These are phyloP conservation scores for Linepithema humile DNA, from an alignment of 1,140 invertebrate species.

Conservation along the genomic window DNA sequence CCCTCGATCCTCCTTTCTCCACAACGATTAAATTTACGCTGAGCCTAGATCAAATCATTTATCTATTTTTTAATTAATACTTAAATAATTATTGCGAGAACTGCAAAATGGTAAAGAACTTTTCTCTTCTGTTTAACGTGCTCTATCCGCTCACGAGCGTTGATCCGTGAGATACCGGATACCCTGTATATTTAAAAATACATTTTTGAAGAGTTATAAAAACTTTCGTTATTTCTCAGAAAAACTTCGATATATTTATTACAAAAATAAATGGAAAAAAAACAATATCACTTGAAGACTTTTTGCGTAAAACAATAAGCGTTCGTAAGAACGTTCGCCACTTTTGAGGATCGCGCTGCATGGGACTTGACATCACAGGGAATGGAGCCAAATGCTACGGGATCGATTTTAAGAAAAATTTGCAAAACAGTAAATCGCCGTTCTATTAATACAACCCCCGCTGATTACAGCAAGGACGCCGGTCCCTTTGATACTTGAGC, in stretches of 20 bases:
- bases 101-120: too few species aligned
- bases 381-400: constrained; percentile 9
- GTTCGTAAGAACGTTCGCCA: background rate
- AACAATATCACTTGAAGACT: background rate
- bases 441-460: constrained; percentile 75
- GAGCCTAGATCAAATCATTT: too few species aligned
- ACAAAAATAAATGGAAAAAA: background rate
- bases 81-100: too few species aligned
- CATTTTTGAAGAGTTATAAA: background rate
- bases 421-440: constrained; percentile 50
- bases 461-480: constrained; percentile 78
- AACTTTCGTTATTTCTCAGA: background rate
- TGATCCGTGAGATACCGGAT: too few species aligned
- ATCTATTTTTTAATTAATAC: too few species aligned
- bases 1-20: too few species aligned
- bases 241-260: background rate
- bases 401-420: constrained; percentile 60
- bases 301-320: background rate
- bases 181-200: too few species aligned
- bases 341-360: background rate
- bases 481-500: constrained; percentile 76
- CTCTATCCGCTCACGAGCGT: too few species aligned
- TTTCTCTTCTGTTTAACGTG: too few species aligned
- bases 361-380: background rate
- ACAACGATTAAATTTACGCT: too few species aligned